A percentile compares a stretch with the other conserved stretches of the same genome.
Evolutionary conservation across 2,888 invertebrate genomes (phyloP).

Genomic region (Ochropleura leucogaster): DNA sequence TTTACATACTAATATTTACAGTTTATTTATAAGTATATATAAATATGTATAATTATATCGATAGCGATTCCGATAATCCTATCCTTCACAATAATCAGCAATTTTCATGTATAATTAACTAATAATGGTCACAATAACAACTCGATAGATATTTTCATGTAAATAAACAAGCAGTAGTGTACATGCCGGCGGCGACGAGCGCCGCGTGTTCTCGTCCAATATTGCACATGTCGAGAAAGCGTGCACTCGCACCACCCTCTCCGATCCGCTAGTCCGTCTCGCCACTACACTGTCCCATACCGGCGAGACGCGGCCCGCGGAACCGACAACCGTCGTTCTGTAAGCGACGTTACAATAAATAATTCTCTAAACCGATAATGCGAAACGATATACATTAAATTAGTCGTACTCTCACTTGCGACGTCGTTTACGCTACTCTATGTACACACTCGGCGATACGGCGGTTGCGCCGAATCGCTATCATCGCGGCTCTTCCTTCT

Average conservation of each 20-base stretch:
- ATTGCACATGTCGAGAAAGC: constrained; percentile 86
- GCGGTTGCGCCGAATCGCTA: constrained; percentile 71
- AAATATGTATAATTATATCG: constrained; percentile 90
- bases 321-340: constrained; percentile 61
- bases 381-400: constrained; percentile 82
- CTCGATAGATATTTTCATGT: constrained; percentile 89
- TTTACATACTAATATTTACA: constrained; percentile 90
- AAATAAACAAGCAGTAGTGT: constrained; percentile 90
- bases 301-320: constrained; percentile 67
- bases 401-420: constrained; percentile 81
- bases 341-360: constrained; percentile 87
- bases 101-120: constrained; percentile 90
- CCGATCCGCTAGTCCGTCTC: constrained; percentile 54
- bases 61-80: constrained; percentile 88
- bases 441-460: constrained; percentile 76
- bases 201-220: constrained; percentile 80
- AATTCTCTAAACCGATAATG: constrained; percentile 88
- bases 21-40: constrained; percentile 90
- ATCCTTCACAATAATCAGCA: constrained; percentile 87
- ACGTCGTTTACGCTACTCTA: constrained; percentile 72
- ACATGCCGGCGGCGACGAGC: constrained; percentile 79
- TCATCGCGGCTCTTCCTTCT: constrained; percentile 91
- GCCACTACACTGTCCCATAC: constrained; percentile 62
- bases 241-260: constrained; percentile 76
- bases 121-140: constrained; percentile 90